Evolutionary conservation across 2,797 vertebrate genomes (phyloP).

Genomic region (Protosalanx chinensis): DNA sequence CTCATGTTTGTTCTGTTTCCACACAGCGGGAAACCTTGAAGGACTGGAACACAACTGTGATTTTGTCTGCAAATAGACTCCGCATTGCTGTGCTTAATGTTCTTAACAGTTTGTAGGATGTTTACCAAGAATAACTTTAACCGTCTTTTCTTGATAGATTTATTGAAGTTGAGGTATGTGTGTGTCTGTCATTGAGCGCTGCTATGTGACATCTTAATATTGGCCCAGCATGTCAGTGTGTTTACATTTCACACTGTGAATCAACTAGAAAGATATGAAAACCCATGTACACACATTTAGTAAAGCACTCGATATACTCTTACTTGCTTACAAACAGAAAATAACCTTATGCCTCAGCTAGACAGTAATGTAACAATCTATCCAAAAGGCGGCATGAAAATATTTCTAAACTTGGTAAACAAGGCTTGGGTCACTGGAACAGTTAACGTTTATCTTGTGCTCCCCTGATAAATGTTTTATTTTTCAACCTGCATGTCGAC

Average conservation of each 20-base stretch:
- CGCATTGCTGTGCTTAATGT: too few relatives aligned
- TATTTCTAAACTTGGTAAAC: neutral
- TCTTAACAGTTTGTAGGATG: too few relatives aligned
- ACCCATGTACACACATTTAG: neutral
- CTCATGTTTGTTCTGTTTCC: too few relatives aligned
- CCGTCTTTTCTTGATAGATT: too few relatives aligned
- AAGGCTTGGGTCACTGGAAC: neutral
- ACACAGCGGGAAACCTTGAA: neutral
- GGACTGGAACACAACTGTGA: conserved; percentile 10
- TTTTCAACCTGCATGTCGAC: too few relatives aligned
- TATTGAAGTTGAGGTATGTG: conserved; percentile 33
- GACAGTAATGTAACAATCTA: neutral
- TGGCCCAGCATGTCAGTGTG: conserved; percentile 3
- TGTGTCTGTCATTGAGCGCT: neutral
- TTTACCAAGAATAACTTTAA: too few relatives aligned
- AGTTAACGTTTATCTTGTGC: neutral
- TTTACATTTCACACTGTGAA: conserved; percentile 17
- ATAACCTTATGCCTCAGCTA: neutral
- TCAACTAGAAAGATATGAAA: conserved; percentile 26
- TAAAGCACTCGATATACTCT: neutral
- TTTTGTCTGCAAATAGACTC: too few relatives aligned
- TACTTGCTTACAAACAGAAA: neutral
- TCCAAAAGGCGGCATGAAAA: neutral
- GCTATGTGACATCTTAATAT: neutral
- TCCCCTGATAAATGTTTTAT: too few relatives aligned